phyloP scores from a whole-genome alignment of 2,113 vertebrate species.

The Shinisaurus crocodilurus region DNA sequence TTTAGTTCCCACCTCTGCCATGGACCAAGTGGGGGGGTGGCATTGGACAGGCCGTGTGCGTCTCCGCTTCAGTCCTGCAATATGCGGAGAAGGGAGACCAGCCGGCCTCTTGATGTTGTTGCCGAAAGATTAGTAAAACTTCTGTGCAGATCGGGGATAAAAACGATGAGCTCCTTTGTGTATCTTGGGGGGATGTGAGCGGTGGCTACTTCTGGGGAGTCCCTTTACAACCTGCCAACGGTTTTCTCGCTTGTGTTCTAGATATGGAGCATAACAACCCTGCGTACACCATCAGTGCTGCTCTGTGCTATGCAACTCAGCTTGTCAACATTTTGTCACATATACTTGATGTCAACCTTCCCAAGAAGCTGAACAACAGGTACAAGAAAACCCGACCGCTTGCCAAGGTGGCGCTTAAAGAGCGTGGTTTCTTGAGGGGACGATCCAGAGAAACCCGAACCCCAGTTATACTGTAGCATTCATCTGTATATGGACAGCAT shows the following conservation, averaged over 20 bases:
- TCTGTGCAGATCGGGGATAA: not conserved
- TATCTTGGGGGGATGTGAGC: not conserved
- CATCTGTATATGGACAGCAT: not conserved
- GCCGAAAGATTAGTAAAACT: not conserved
- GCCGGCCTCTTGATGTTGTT: not conserved
- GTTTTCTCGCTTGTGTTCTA: constrained; percentile 64
- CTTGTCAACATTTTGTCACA: constrained; percentile 93
- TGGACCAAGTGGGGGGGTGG: not conserved
- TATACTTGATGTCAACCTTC: constrained; percentile 94
- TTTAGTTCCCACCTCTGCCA: not conserved
- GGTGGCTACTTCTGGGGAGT: not conserved
- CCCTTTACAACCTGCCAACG: not conserved
- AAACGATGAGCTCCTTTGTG: no score
- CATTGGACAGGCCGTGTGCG: not conserved
- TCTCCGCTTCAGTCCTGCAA: not conserved
- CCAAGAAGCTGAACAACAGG: constrained; percentile 98
- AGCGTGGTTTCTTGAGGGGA: no score
- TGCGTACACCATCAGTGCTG: constrained; percentile 95
- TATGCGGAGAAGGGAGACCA: not conserved
- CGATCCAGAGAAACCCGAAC: not conserved
- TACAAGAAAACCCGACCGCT: constrained; percentile 45
- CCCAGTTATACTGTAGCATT: not conserved
- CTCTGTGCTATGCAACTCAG: constrained; percentile 94
- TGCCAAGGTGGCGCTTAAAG: not conserved
- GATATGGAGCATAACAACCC: constrained; percentile 96